These are phyloP conservation scores for Xenops minutus DNA, from an alignment of 2,797 vertebrate species.

Conservation along the genomic window DNA sequence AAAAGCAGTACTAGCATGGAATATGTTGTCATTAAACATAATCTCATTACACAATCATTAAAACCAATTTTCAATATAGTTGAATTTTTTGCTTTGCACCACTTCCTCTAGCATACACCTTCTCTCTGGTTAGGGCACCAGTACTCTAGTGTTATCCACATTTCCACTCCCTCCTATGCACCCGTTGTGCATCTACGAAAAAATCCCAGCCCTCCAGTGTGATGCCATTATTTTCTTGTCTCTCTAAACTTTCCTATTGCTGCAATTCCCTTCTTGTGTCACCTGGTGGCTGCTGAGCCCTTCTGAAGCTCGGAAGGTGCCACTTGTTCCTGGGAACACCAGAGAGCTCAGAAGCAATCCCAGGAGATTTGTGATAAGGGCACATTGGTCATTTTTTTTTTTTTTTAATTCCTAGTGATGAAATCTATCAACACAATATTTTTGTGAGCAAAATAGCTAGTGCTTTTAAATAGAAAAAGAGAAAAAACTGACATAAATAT, in stretches of 20 bases:
- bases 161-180: not conserved
- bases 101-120: not conserved
- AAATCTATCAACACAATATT: not conserved
- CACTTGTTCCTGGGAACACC: not conserved
- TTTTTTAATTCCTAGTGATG: not conserved
- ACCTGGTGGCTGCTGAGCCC: conserved; percentile 50
- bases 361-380: not conserved
- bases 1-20: not conserved
- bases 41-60: not conserved
- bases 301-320: conserved; percentile 1
- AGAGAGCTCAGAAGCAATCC: not conserved
- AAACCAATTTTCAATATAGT: not conserved
- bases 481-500: not conserved
- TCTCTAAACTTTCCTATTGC: not conserved
- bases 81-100: not conserved
- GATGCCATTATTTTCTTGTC: not conserved
- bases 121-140: not conserved
- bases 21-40: not conserved
- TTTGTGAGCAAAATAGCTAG: not conserved
- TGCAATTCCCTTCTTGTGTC: conserved; percentile 45
- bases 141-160: not conserved
- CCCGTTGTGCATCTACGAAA: not conserved
- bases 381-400: not conserved
- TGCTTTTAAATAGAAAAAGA: not conserved
- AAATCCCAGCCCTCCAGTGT: not conserved